Evolutionary conservation across 2,797 vertebrate species (phyloP).

Genomic region (Threskiornis aethiopicus): DNA sequence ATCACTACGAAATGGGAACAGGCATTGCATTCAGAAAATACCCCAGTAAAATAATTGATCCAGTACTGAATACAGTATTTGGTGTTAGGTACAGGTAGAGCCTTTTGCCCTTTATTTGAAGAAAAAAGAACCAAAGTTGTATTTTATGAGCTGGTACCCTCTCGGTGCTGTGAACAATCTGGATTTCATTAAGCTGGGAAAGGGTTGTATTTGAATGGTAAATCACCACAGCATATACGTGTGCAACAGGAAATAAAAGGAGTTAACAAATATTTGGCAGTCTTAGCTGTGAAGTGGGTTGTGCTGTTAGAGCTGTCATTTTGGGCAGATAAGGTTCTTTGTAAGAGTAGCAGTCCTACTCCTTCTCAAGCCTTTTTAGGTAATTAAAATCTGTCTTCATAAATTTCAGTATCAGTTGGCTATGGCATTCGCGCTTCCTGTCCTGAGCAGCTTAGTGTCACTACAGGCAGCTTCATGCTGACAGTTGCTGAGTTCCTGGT

Average conservation of each 20-base stretch:
- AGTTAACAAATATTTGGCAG: background rate
- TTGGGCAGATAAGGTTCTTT: background rate
- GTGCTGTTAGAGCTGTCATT: background rate
- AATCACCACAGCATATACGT: background rate
- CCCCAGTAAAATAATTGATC: background rate
- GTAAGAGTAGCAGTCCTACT: background rate
- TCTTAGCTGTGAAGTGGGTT: background rate
- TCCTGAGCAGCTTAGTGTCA: constrained; percentile 1
- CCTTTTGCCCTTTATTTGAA: background rate
- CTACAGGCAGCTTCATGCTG: background rate
- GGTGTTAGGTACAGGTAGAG: background rate
- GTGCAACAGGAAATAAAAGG: background rate
- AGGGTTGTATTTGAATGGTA: background rate
- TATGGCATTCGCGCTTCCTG: background rate
- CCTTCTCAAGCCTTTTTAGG: background rate
- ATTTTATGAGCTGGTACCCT: background rate
- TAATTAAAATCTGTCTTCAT: background rate
- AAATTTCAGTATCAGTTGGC: background rate
- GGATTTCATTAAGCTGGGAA: background rate
- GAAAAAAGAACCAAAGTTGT: background rate
- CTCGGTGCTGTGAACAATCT: background rate
- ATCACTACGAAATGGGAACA: background rate
- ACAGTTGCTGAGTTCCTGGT: background rate
- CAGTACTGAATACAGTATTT: background rate
- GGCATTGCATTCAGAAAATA: background rate